Evolutionary conservation across 2,113 vertebrate species (phyloP).

Genomic region (Cathartes aura): DNA sequence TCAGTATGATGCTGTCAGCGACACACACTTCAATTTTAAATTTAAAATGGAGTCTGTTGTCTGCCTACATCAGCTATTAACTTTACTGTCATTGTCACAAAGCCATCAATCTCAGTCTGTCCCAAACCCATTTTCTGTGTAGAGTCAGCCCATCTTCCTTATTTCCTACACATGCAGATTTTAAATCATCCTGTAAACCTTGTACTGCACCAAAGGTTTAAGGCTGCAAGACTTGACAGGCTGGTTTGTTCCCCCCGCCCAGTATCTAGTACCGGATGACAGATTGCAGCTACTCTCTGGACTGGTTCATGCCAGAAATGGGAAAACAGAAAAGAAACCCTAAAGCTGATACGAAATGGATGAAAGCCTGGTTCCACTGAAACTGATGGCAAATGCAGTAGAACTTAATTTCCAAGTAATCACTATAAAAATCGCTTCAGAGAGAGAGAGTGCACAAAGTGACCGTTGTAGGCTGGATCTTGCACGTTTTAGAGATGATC

Average conservation of each 20-base stretch:
- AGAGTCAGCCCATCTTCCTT: constrained; percentile 32
- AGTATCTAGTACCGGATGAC: neutral
- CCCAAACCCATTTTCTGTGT: constrained; percentile 36
- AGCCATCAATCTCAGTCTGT: constrained; percentile 58
- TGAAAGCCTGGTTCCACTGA: neutral
- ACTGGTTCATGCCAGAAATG: neutral
- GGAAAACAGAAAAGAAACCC: neutral
- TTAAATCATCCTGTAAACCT: constrained; percentile 63
- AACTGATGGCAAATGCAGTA: neutral
- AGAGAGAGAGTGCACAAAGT: neutral
- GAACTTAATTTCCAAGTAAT: neutral
- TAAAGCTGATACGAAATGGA: neutral
- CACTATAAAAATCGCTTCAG: neutral
- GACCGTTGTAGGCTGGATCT: neutral
- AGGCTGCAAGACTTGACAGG: constrained; percentile 6
- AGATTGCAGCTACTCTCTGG: constrained; percentile 8
- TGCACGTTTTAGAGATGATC: neutral
- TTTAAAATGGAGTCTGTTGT: constrained; percentile 61
- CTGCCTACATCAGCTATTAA: constrained; percentile 61
- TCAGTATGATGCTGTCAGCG: constrained; percentile 55
- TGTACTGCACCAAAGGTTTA: constrained; percentile 24
- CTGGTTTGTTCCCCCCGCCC: neutral
- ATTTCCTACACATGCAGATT: constrained; percentile 56
- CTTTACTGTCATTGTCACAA: constrained; percentile 65
- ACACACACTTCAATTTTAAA: constrained; percentile 55